phyloP scores from a whole-genome alignment of 1,140 invertebrate genomes.

The Zeugodacus cucurbitae region DNA sequence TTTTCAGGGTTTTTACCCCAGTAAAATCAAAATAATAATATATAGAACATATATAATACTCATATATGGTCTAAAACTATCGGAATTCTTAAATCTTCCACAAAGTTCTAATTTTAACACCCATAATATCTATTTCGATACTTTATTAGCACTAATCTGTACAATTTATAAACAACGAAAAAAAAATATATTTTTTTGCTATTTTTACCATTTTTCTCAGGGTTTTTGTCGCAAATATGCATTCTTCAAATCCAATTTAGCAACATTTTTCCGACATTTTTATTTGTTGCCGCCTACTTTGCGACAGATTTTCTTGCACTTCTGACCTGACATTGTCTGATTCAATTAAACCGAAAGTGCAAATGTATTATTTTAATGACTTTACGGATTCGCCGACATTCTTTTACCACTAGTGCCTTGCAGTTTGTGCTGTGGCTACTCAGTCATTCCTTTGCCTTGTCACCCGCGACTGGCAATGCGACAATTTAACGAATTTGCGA shows the following conservation, averaged over 20 bases:
- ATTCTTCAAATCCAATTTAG: neutral
- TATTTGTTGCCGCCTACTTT: neutral
- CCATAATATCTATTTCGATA: too few species aligned
- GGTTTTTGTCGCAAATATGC: neutral
- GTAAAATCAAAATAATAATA: too few species aligned
- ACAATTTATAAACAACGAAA: too few species aligned
- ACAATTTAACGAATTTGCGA: neutral
- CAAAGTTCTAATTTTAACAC: too few species aligned
- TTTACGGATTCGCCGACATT: neutral
- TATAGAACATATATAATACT: too few species aligned
- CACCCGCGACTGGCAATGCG: neutral
- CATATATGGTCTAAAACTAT: too few species aligned
- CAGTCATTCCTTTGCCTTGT: neutral
- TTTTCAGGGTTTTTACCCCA: too few species aligned
- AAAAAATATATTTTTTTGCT: too few species aligned
- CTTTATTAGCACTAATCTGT: too few species aligned
- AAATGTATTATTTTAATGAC: slow-evolving; percentile 23
- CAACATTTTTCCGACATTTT: neutral
- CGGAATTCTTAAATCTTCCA: too few species aligned
- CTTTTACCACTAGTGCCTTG: neutral
- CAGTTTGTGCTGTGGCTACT: neutral
- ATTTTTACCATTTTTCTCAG: too few species aligned
- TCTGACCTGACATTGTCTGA: slow-evolving; percentile 13
- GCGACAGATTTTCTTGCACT: neutral
- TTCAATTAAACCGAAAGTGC: slow-evolving; percentile 12